Conservation (phyloP, 1,140 invertebrate species). For the Zaprionus ornatus region DNA sequence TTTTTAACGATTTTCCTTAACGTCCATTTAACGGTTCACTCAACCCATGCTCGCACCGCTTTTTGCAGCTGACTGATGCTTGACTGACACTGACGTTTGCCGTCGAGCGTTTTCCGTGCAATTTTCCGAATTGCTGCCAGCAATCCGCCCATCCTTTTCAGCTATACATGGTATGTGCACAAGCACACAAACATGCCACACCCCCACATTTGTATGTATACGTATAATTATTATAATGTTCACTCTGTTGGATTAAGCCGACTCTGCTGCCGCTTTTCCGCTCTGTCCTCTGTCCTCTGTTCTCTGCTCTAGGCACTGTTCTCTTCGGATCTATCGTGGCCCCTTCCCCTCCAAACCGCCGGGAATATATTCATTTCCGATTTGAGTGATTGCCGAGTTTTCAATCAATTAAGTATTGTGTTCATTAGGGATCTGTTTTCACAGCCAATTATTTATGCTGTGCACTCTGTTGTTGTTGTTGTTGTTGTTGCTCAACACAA, state of each 20-base stretch:
- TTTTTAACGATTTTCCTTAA: slow-evolving; percentile 50
- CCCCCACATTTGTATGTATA: slow-evolving; percentile 19
- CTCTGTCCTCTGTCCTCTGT: no score
- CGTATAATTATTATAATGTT: slow-evolving; percentile 70
- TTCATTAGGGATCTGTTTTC: slow-evolving; percentile 33
- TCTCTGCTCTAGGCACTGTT: slow-evolving; percentile 1
- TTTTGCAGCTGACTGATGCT: slow-evolving; percentile 6
- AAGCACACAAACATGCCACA: neutral
- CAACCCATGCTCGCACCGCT: slow-evolving; percentile 10
- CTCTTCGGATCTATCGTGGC: neutral
- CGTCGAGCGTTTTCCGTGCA: slow-evolving; percentile 48
- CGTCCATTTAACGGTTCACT: slow-evolving; percentile 37
- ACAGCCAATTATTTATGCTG: slow-evolving; percentile 50
- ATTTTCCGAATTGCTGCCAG: slow-evolving; percentile 43
- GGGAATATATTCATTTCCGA: slow-evolving; percentile 21
- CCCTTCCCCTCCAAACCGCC: neutral
- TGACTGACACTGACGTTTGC: slow-evolving; percentile 42
- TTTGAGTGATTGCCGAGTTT: slow-evolving; percentile 59
- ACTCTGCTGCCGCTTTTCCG: slow-evolving; percentile 19
- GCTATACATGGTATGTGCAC: neutral
- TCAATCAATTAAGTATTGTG: slow-evolving; percentile 61
- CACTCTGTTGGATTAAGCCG: slow-evolving; percentile 59
- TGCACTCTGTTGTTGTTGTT: slow-evolving; percentile 7
- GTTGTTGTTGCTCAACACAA: neutral
- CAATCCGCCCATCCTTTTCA: neutral